Base-by-base conservation (phyloP, 2,113 vertebrate genomes). In the Gila orcuttii region DNA sequence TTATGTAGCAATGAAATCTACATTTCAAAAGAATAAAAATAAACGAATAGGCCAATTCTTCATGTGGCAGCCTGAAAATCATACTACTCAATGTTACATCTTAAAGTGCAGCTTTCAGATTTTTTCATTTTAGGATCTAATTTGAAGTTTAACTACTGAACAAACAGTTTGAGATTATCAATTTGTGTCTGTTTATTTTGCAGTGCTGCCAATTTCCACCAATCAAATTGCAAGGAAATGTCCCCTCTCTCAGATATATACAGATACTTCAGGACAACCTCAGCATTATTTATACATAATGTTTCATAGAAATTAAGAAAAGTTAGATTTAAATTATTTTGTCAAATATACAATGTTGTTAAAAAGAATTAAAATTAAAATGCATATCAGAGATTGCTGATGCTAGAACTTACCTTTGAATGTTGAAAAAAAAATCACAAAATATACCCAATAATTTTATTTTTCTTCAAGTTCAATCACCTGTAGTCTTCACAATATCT, bases 131-230 rank as follows among this genome's bases (percentile, higher is more conserved):
- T 33, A 59, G 52, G 52, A 57, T 15, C 33, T 79, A 6, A 59
- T 80, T n/a, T 60, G 11, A 79, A 80, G n/a, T 64, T 47, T 28
- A 80, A 86, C 15, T 73, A 62, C 59, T 64, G 77, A 69, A 21
- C 17, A 75, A 55, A 47, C 59, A 78, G 75, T 50, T 78, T 82
- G 68, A 25, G 10, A n/a, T 15, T 13, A 86, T 86, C 69, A 66
- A 86, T 86, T 85, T 85, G 57, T 76, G 80, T 59, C 78, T 84
- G 47, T 77, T 60, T 64, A 84, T 81, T 85, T 89, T 60, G 75
- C 80, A 78, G 76, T 68, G 52, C 62, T 86, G 55, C 64, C 80
- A 78, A 31, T 57, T 6, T 36, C 31, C 59, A 80, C n/a, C 59
- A 84, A 82, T 87, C 78, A 89, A 62, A 89, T 47, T 85, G 57